These are phyloP conservation scores for Liopterus haemorrhoidalis DNA, from an alignment of 2,888 invertebrate species.

Conservation along the genomic window DNA sequence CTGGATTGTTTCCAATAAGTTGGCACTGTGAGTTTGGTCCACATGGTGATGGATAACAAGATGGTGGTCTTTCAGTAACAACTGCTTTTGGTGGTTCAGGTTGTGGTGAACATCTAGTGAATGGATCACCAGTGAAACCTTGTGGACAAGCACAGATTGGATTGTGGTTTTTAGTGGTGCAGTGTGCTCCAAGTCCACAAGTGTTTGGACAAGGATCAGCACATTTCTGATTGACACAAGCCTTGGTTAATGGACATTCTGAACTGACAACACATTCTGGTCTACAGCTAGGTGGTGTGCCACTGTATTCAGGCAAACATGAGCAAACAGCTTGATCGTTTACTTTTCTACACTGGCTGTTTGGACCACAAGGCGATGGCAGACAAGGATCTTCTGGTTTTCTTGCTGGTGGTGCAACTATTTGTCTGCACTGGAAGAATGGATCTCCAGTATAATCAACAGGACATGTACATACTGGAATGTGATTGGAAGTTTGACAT, in stretches of 20 bases:
- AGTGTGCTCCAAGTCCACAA: constrained; percentile 79
- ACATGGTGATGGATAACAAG: constrained; percentile 76
- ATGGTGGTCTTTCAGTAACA: constrained; percentile 66
- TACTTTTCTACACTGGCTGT: constrained; percentile 75
- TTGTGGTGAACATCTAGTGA: constrained; percentile 64
- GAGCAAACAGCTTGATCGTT: constrained; percentile 80
- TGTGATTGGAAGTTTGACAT: constrained; percentile 71
- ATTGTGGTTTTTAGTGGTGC: constrained; percentile 76
- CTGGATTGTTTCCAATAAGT: constrained; percentile 64
- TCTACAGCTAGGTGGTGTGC: constrained; percentile 72
- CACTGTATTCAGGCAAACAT: constrained; percentile 71
- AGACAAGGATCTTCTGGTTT: constrained; percentile 63
- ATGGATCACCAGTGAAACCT: constrained; percentile 83
- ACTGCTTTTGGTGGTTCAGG: no score
- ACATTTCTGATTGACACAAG: constrained; percentile 81
- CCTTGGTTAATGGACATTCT: constrained; percentile 74
- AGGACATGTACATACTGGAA: constrained; percentile 72
- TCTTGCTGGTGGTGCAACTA: constrained; percentile 46
- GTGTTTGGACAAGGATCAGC: constrained; percentile 83
- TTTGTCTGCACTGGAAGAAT: constrained; percentile 66
- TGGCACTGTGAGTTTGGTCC: constrained; percentile 79
- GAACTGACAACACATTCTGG: constrained; percentile 84
- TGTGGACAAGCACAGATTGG: constrained; percentile 81
- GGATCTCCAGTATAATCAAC: constrained; percentile 75
- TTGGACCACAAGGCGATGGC: constrained; percentile 82